Base-by-base conservation (phyloP, 2,888 invertebrate genomes). In the Troides aeacus region DNA sequence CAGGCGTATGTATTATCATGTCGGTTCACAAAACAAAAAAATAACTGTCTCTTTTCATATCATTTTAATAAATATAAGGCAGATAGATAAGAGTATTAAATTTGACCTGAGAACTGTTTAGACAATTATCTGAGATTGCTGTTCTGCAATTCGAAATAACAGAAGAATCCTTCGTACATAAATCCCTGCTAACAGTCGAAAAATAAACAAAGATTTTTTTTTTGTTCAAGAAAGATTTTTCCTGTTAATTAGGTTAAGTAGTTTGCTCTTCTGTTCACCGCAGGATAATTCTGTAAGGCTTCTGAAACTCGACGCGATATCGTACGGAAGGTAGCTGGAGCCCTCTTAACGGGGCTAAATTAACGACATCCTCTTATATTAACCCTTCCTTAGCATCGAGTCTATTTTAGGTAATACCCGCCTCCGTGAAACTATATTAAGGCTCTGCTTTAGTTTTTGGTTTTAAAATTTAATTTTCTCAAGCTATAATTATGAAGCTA, bases 231-330 rank as follows among this genome's bases (percentile, higher is more conserved):
- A 76, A 79, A 77, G 76, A 82, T 86, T 87, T 85, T 84, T 75
- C 77, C 18, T 74, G 77, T 82, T 88, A 88, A 89, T 89, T 87
- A 87, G 85, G 85, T 88, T 87, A 88, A 89, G 86, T 87, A 87
- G 87, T 87, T 85, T 79, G 82, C 80, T 84, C 80, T 78, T 79
- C 80, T 79, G 79, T 81, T 80, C 81, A 79, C 83, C 84, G 78
- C 85, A 81, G 81, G 78, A 82, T 85, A 84, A 84, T 84, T 84
- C 81, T 74, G 81, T 80, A 79, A 82, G 81, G 80, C 80, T 80
- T 76, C 78, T 79, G 86, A 82, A 88, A 88, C 82, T 81, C 80
- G 82, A 86, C 72, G 81, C 85, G 81, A 83, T 83, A 80, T 78
- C 79, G 78, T 75, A 72, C 75, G 74, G 74, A 78, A 79, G 76